Conservation (phyloP, 2,888 invertebrate species). For the Electrophaes corylata region DNA sequence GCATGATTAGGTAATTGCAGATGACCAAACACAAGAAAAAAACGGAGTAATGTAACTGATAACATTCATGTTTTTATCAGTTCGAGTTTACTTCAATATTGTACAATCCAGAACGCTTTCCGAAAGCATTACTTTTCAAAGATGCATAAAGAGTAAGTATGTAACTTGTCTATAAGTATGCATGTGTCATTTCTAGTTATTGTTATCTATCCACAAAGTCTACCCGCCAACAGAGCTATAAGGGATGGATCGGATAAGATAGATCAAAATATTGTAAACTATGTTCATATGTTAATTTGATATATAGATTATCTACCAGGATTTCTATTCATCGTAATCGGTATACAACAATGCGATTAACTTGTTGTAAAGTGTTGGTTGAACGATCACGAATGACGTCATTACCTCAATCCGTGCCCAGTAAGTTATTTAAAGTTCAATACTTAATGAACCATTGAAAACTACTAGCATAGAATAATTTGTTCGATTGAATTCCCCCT, state of each 20-base stretch:
- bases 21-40: constrained; percentile 19
- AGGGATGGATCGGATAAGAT: too few relatives aligned
- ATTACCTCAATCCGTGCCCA: constrained; percentile 45
- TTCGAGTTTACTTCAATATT: not conserved
- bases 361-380: constrained; percentile 50
- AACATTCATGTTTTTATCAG: too few relatives aligned
- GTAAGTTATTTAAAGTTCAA: constrained; percentile 47
- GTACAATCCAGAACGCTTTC: too few relatives aligned
- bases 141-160: too few relatives aligned
- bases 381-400: constrained; percentile 53
- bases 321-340: constrained; percentile 17
- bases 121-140: too few relatives aligned
- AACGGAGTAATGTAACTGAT: too few relatives aligned
- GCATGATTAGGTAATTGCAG: constrained; percentile 33
- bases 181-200: too few relatives aligned
- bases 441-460: constrained; percentile 47
- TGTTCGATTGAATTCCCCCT: constrained; percentile 42
- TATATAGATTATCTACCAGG: not conserved
- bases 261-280: not conserved
- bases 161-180: too few relatives aligned
- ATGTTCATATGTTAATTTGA: not conserved
- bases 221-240: too few relatives aligned
- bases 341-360: constrained; percentile 42
- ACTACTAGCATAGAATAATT: constrained; percentile 46
- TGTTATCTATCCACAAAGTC: too few relatives aligned